A percentile compares a stretch with the other conserved stretches of the same genome.
Evolutionary conservation across 1,140 invertebrate genomes (phyloP).

Genomic region (Aphelenchoides fujianensis): DNA sequence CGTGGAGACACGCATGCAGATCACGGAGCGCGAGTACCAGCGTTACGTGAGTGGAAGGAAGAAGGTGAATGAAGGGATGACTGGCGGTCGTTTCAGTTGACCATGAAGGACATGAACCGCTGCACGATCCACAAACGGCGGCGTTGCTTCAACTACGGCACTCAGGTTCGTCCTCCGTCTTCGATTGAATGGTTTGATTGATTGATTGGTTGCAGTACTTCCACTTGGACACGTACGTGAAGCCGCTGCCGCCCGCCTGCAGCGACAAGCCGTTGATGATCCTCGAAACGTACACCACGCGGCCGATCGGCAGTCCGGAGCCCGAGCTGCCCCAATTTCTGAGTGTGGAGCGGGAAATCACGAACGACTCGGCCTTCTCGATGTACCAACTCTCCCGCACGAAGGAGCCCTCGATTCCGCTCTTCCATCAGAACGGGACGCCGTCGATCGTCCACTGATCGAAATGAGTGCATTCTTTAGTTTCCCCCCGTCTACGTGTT

Average conservation of each 20-base stretch:
- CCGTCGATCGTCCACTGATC: not conserved
- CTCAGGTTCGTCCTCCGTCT: conserved; percentile 63
- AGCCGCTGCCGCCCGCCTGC: conserved; percentile 78
- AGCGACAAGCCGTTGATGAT: conserved; percentile 50
- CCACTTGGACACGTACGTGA: conserved; percentile 90
- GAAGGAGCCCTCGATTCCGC: not conserved
- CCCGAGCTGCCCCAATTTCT: conserved; percentile 78
- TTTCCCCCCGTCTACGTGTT: not conserved
- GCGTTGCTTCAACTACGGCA: conserved; percentile 92
- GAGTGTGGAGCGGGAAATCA: conserved; percentile 71
- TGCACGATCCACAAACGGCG: conserved; percentile 89
- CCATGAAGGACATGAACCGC: conserved; percentile 87
- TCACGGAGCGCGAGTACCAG: conserved; percentile 87
- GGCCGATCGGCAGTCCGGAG: conserved; percentile 71
- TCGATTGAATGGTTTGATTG: not conserved
- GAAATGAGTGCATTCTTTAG: not conserved
- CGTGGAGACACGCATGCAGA: conserved; percentile 89
- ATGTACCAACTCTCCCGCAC: conserved; percentile 37
- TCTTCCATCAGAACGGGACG: not conserved
- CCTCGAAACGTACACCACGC: conserved; percentile 89
- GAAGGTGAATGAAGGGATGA: no score
- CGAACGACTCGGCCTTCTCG: conserved; percentile 24
- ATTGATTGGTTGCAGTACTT: conserved; percentile 78
- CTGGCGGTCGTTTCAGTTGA: no score
- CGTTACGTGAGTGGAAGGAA: no score